A percentile compares a stretch with the other conserved stretches of the same genome.
phyloP scores from a whole-genome alignment of 2,888 invertebrate species.

The Ceriagrion tenellum region DNA sequence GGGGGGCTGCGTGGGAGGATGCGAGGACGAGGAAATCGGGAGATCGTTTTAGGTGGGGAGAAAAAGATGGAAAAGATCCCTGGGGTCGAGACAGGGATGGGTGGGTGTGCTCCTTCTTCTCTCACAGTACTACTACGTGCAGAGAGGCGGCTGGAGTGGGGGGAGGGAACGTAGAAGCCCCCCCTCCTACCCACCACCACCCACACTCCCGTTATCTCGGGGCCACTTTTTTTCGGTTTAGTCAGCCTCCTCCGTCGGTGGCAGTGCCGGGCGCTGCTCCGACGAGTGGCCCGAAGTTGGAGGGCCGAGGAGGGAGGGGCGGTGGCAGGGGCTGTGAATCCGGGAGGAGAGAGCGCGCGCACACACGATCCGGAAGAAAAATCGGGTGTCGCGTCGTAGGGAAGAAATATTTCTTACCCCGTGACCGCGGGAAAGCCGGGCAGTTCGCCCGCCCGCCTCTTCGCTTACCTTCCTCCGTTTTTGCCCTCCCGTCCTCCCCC shows the following conservation, averaged over 20 bases:
- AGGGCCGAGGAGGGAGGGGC: no score
- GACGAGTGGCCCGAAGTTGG: no score
- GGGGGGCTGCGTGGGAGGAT: no score
- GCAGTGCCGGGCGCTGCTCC: no score
- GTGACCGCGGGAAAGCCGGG: not conserved
- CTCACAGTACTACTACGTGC: no score
- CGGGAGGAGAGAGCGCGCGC: not conserved
- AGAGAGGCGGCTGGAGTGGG: not conserved
- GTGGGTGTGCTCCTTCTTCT: no score
- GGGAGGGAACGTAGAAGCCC: not conserved
- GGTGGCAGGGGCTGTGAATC: not conserved
- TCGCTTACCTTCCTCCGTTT: no score
- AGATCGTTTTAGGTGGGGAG: no score
- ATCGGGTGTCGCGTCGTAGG: not conserved
- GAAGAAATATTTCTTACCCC: not conserved
- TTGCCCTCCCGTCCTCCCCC: no score
- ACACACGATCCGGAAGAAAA: not conserved
- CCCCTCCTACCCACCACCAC: not conserved
- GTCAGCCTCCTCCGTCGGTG: not conserved
- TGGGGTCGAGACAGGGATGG: no score
- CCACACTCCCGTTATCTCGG: not conserved
- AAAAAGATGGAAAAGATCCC: no score
- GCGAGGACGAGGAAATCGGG: no score
- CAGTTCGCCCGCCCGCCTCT: not conserved
- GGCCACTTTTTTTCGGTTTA: constrained; percentile 16